phyloP scores from a whole-genome alignment of 2,888 invertebrate genomes.

The Mesoligia furuncula region DNA sequence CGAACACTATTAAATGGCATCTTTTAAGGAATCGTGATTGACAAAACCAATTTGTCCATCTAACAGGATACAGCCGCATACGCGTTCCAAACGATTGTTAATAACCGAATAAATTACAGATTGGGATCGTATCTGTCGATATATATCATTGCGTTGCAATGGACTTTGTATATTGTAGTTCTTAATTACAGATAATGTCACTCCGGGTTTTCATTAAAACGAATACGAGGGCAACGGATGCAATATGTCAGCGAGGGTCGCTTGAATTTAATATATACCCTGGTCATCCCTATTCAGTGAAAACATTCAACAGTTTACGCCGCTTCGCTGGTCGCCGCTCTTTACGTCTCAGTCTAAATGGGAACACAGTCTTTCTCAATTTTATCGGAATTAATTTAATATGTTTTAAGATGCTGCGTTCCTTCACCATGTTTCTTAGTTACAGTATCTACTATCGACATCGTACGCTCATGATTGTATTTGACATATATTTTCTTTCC shows the following conservation, averaged over 20 bases:
- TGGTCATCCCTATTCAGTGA: slow-evolving; percentile 52
- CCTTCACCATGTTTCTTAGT: slow-evolving; percentile 11
- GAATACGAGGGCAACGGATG: slow-evolving; percentile 45
- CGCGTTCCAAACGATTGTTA: slow-evolving; percentile 34
- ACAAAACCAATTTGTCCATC: slow-evolving; percentile 63
- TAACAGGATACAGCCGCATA: slow-evolving; percentile 53
- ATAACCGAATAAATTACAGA: slow-evolving; percentile 43
- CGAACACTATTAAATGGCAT: background rate
- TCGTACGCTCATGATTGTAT: slow-evolving; percentile 7
- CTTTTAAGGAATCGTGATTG: slow-evolving; percentile 42
- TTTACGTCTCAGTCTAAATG: slow-evolving; percentile 38
- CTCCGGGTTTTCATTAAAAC: slow-evolving; percentile 47
- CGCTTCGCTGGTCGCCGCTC: slow-evolving; percentile 8
- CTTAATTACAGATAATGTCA: slow-evolving; percentile 48
- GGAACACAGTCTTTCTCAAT: slow-evolving; percentile 21
- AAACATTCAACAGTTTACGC: slow-evolving; percentile 53
- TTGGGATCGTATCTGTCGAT: slow-evolving; percentile 23
- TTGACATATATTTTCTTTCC: background rate
- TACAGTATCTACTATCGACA: slow-evolving; percentile 4
- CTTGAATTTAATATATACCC: slow-evolving; percentile 49
- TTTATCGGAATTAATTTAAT: slow-evolving; percentile 30
- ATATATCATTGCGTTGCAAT: slow-evolving; percentile 33
- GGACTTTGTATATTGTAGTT: slow-evolving; percentile 28
- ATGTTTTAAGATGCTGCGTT: slow-evolving; percentile 6
- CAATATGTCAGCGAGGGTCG: slow-evolving; percentile 51